Conservation (phyloP, 1,140 invertebrate genomes). For the Cyrtorhinus lividipennis region DNA sequence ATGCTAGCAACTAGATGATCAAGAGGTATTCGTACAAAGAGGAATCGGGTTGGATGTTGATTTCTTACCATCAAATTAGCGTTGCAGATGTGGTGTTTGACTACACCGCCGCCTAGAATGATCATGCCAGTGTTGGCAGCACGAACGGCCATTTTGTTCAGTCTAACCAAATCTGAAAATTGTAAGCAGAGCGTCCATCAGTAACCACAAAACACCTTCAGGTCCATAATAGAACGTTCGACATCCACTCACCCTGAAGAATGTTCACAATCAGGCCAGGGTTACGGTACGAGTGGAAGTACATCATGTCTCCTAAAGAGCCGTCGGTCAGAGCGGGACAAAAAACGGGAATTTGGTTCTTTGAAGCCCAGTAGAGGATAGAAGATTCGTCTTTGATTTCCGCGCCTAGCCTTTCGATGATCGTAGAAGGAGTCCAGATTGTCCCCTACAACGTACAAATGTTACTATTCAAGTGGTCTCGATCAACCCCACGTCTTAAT, state of each 20-base stretch:
- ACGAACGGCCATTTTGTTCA: conserved; percentile 93
- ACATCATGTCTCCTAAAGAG: conserved; percentile 98
- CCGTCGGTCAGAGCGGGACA: conserved; percentile 97
- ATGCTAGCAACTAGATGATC: too few relatives aligned
- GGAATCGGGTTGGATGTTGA: too few relatives aligned
- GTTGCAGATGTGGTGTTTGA: conserved; percentile 99
- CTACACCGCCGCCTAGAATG: conserved; percentile 87
- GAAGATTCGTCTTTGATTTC: conserved; percentile 83
- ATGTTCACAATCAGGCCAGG: conserved; percentile 90
- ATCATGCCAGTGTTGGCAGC: conserved; percentile 90
- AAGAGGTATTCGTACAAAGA: too few relatives aligned
- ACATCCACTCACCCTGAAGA: conserved; percentile 48
- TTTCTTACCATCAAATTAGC: conserved; percentile 77
- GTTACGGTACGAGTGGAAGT: conserved; percentile 89
- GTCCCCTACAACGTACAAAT: conserved; percentile 41
- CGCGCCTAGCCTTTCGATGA: conserved; percentile 70
- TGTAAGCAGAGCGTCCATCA: too few relatives aligned
- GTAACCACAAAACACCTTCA: not conserved
- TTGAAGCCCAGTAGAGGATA: conserved; percentile 95
- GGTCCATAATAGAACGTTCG: not conserved
- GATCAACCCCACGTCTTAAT: too few relatives aligned
- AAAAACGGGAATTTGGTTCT: conserved; percentile 96
- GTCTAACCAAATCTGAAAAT: conserved; percentile 59
- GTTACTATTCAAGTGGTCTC: too few relatives aligned
- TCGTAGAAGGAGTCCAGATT: conserved; percentile 87